Evolutionary conservation across 2,113 vertebrate species (phyloP), one percentile per base, ranked within the genome.

Genomic region (Festucalex cinctus): DNA sequence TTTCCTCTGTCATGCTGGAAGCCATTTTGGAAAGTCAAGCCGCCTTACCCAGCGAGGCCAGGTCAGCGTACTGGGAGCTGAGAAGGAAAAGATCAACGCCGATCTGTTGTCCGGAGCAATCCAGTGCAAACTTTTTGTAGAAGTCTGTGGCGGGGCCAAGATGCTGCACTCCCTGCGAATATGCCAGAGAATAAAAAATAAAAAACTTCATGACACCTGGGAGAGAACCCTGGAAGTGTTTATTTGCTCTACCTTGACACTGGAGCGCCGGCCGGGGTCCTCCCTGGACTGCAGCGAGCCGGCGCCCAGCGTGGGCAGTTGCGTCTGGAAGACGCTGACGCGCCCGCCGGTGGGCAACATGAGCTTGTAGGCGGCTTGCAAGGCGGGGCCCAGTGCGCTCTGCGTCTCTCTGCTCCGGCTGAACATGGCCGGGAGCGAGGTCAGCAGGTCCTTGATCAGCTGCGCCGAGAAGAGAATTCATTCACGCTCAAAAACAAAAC

Each of bases 101-200:
- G 3, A 95, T 96, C 80, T 99, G 97, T 79, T 98, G 97, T 26
- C 97, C 96, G 0, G 97, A 98, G 84, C 97, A 99, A 84, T 99
- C 97, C 86, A 99, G 88, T 26, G 97, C 96, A 7, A 99, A 91
- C 74, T 98, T 98, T 90, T 99, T 99, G 74, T 98, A 99, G 88
- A 99, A 99, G 83, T 99, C 97, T 6, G 96, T 99, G 66, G 97
- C 97, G 20, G 97, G 97, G 68, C 95, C 95, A 65, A 99, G 93
- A 87, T 99, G 96, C 43, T 96, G 95, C 24, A 98, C 94, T 16
- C 94, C 94, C 97, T 98, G 82, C 1, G 54, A 44, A 76, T 0
- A 74, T 1, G 24, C 14, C 9, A 26, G 4, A 8, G 24, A 41
- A 41, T 20, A 8, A 16, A 20, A 9, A 48, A 48, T 8, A 48